Evolutionary conservation across 2,797 vertebrate genomes (phyloP).

Genomic region (Gobionotothen gibberifrons): DNA sequence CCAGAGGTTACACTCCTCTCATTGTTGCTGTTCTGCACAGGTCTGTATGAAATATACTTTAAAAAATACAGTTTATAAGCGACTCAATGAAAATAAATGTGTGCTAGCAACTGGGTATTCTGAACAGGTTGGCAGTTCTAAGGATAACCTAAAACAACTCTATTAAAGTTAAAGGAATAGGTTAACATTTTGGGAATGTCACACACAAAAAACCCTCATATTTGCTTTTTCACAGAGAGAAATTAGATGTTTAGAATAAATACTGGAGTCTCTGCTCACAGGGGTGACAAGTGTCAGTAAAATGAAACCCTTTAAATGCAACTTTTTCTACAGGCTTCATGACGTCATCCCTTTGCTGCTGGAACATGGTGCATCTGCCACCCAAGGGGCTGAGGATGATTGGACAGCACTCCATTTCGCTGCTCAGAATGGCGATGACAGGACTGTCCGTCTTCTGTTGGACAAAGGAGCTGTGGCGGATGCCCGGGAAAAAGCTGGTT

Average conservation of each 20-base stretch:
- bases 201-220: not conserved
- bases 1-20: slow-evolving; percentile 86
- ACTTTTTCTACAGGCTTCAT: slow-evolving; percentile 63
- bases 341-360: slow-evolving; percentile 83
- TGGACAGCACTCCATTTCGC: slow-evolving; percentile 90
- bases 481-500: slow-evolving; percentile 81
- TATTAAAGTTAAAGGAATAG: not conserved
- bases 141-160: not conserved
- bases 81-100: not conserved
- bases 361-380: slow-evolving; percentile 72
- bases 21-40: slow-evolving; percentile 83
- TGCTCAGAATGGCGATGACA: slow-evolving; percentile 88
- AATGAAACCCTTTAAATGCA: not conserved
- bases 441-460: slow-evolving; percentile 80
- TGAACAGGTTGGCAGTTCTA: slow-evolving; percentile 8
- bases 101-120: not conserved
- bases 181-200: not conserved
- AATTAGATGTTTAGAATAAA: not conserved
- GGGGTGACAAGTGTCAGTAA: not conserved
- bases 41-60: slow-evolving; percentile 52
- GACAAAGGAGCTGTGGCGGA: slow-evolving; percentile 78
- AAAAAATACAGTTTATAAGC: not conserved
- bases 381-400: slow-evolving; percentile 81
- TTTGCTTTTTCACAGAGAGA: not conserved
- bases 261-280: not conserved